Conservation (phyloP, 92 coral and sea anemone species). For the Phymanthus crucifer region DNA sequence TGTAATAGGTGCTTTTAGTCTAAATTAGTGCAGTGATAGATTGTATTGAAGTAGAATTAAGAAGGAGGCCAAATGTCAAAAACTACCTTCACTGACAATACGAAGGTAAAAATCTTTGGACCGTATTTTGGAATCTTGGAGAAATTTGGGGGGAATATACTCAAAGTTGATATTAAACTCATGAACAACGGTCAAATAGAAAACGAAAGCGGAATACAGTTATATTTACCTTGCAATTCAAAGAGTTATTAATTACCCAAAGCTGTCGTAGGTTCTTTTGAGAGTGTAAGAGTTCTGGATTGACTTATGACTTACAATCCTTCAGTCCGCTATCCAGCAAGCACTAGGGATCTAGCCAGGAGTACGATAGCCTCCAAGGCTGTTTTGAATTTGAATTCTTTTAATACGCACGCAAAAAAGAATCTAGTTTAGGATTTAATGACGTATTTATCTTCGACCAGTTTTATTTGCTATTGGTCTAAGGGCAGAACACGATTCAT, state of each 20-base stretch:
- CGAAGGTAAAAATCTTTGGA: too few relatives aligned
- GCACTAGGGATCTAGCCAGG: too few relatives aligned
- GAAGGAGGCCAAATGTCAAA: neutral
- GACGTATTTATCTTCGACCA: constrained; percentile 14
- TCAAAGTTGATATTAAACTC: neutral
- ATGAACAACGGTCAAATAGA: neutral
- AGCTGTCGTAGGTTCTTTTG: neutral
- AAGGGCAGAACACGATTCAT: constrained; percentile 10
- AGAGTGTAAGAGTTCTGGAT: neutral
- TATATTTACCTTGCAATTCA: constrained; percentile 1
- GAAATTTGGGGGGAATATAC: too few relatives aligned
- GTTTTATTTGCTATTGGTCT: constrained; percentile 13
- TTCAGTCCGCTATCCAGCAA: too few relatives aligned
- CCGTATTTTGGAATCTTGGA: too few relatives aligned
- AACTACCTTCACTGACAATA: neutral
- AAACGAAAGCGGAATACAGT: neutral
- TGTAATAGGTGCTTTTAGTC: constrained; percentile 2
- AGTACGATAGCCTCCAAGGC: neutral
- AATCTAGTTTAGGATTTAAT: constrained; percentile 15
- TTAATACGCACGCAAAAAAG: constrained; percentile 5
- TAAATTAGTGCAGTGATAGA: neutral
- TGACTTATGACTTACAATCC: neutral
- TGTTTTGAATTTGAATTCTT: neutral
- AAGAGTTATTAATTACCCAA: constrained; percentile 4
- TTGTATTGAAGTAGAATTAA: neutral